These are phyloP conservation scores for Yponomeuta cagnagella DNA, from an alignment of 2,888 invertebrate genomes.

Conservation along the genomic window DNA sequence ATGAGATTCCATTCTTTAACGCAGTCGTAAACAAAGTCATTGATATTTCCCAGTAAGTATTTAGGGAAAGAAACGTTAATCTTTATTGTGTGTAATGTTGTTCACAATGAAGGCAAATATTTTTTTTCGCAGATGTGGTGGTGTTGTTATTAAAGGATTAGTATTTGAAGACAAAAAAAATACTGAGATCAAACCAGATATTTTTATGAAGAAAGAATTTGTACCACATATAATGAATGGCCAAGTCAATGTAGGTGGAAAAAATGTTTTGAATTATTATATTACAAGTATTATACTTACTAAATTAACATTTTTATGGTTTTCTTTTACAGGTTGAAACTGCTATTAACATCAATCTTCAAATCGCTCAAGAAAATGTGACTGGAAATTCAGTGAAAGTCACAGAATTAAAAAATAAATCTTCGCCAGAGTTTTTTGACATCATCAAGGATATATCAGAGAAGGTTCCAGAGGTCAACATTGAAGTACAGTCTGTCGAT, in stretches of 20 bases:
- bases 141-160: slow-evolving; percentile 14
- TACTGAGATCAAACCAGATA: slow-evolving; percentile 9
- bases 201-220: slow-evolving; percentile 10
- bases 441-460: slow-evolving; percentile 27
- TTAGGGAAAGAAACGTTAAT: neutral
- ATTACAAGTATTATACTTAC: too few species aligned
- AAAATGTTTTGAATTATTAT: neutral
- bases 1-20: neutral
- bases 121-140: slow-evolving; percentile 14
- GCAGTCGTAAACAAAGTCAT: neutral
- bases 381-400: slow-evolving; percentile 26
- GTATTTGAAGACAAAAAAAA: slow-evolving; percentile 6
- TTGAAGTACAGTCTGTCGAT: slow-evolving; percentile 18
- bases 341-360: slow-evolving; percentile 37
- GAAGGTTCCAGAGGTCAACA: slow-evolving; percentile 22
- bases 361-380: slow-evolving; percentile 40
- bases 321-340: slow-evolving; percentile 32
- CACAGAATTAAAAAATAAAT: slow-evolving; percentile 24
- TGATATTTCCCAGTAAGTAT: slow-evolving; percentile 5
- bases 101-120: too few species aligned
- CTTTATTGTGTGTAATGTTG: too few species aligned
- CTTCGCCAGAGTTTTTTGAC: slow-evolving; percentile 24
- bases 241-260: slow-evolving; percentile 15
- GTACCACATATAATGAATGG: slow-evolving; percentile 14
- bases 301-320: too few species aligned